These are phyloP conservation scores for Chelonia mydas DNA, from an alignment of 2,797 vertebrate genomes.

Conservation along the genomic window DNA sequence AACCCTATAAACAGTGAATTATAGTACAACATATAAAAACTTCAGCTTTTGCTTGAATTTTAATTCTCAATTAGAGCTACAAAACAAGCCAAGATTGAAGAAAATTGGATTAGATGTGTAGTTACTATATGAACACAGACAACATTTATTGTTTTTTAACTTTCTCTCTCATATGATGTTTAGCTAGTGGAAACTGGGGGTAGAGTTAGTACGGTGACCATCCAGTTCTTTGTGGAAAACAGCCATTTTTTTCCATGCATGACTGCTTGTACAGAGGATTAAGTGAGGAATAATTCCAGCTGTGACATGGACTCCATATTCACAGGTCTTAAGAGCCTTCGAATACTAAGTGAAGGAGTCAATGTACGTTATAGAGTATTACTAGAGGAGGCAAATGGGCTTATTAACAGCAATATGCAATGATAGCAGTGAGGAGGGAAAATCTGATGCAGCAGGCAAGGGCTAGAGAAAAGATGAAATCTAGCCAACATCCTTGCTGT, in stretches of 20 bases:
- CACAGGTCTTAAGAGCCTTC: not conserved
- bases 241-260: not conserved
- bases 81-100: not conserved
- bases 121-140: not conserved
- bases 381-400: not conserved
- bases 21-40: rapidly evolving
- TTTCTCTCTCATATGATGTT: not conserved
- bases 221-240: not conserved
- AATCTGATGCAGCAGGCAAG: not conserved
- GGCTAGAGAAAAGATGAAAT: not conserved
- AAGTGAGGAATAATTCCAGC: not conserved
- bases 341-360: not conserved
- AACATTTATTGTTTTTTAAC: not conserved
- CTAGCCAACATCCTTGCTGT: not conserved
- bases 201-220: not conserved
- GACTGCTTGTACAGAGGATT: not conserved
- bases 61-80: not conserved
- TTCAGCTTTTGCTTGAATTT: not conserved
- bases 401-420: not conserved
- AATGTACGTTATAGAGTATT: not conserved
- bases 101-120: not conserved
- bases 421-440: not conserved
- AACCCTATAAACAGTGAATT: not conserved
- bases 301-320: not conserved
- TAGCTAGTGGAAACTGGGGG: not conserved